Evolutionary conservation across 2,888 invertebrate genomes (phyloP).

Genomic region (Aphidius colemani): DNA sequence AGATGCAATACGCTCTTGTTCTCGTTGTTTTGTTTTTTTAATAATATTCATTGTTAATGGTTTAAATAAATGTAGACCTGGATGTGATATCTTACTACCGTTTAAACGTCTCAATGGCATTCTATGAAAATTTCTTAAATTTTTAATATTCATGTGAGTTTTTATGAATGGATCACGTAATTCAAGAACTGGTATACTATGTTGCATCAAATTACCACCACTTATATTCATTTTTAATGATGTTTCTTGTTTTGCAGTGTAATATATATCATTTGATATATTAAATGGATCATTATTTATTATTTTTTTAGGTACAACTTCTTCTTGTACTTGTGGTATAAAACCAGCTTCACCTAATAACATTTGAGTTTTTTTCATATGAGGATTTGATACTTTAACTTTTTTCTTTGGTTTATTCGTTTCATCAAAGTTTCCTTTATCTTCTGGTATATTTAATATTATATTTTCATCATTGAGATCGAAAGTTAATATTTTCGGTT

Average conservation of each 20-base stretch:
- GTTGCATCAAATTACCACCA: constrained; percentile 91
- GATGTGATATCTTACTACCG: constrained; percentile 75
- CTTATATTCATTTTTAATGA: constrained; percentile 84
- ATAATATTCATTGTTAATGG: constrained; percentile 89
- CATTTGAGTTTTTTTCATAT: constrained; percentile 91
- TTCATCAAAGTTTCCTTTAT: constrained; percentile 81
- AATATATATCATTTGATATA: constrained; percentile 96
- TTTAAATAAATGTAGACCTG: constrained; percentile 79
- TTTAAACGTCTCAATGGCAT: constrained; percentile 86
- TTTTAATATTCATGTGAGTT: constrained; percentile 84
- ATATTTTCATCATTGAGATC: constrained; percentile 99
- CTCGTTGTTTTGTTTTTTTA: constrained; percentile 90
- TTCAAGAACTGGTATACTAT: constrained; percentile 97
- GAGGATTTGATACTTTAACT: constrained; percentile 91
- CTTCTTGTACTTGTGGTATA: constrained; percentile 73
- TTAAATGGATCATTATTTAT: constrained; percentile 96
- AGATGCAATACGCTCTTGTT: constrained; percentile 89
- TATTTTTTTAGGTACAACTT: constrained; percentile 87
- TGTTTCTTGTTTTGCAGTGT: constrained; percentile 85
- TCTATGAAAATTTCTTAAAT: constrained; percentile 91
- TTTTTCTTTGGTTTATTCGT: constrained; percentile 78
- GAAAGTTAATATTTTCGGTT: constrained; percentile 90
- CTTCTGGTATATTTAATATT: constrained; percentile 90
- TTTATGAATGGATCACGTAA: constrained; percentile 93
- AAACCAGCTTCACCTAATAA: constrained; percentile 94